Evolutionary conservation across 2,888 invertebrate genomes (phyloP).

Genomic region (Eremobia ochroleuca): DNA sequence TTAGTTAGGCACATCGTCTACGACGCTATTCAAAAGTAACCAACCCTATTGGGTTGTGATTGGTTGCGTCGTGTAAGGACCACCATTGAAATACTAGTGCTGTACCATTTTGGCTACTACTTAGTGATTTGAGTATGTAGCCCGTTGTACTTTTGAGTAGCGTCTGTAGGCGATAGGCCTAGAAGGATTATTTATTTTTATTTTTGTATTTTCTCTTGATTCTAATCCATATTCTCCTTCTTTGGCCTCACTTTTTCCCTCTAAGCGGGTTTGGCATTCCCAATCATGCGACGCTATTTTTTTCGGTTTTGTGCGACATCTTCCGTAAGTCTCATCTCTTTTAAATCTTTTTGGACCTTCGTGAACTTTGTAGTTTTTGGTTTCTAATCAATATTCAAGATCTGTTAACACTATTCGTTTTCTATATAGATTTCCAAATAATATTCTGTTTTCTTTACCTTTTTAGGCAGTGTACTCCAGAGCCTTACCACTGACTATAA

Average conservation of each 20-base stretch:
- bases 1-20: neutral
- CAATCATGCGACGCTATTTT: neutral
- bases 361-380: no score
- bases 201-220: neutral
- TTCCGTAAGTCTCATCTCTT: no score
- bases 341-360: no score
- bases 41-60: neutral
- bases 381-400: neutral
- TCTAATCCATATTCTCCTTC: neutral
- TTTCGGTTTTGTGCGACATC: no score
- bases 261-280: neutral
- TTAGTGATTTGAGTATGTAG: neutral
- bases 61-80: neutral
- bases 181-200: neutral
- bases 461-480: conserved; percentile 90
- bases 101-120: neutral
- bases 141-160: neutral
- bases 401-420: neutral
- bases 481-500: conserved; percentile 91
- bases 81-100: neutral
- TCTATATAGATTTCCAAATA: neutral
- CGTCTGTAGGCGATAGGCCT: neutral
- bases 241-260: neutral
- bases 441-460: conserved; percentile 8
- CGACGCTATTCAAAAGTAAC: neutral